Conservation (phyloP, 1,140 invertebrate genomes). For the Oncopodura yosiiana region DNA sequence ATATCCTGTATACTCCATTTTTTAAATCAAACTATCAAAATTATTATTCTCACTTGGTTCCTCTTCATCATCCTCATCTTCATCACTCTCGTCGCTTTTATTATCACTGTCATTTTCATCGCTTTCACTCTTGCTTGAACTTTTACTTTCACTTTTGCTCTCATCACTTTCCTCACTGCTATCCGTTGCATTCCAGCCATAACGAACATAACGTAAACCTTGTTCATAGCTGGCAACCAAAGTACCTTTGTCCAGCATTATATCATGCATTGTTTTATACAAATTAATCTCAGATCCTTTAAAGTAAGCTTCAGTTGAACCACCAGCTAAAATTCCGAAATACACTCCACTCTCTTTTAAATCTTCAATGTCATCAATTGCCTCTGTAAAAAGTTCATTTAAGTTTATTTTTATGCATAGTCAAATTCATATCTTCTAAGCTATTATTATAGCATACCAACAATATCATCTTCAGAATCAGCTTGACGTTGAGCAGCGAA, state of each 20-base stretch:
- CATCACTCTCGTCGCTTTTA: too few species aligned
- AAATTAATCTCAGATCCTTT: conserved; percentile 80
- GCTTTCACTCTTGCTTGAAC: not conserved
- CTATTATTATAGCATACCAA: too few species aligned
- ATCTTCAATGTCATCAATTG: conserved; percentile 84
- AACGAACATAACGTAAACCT: conserved; percentile 64
- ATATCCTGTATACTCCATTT: not conserved
- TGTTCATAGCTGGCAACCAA: conserved; percentile 72
- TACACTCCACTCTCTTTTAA: conserved; percentile 73
- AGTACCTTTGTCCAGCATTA: conserved; percentile 75
- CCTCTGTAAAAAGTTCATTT: not conserved
- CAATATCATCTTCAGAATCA: conserved; percentile 19
- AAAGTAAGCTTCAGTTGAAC: conserved; percentile 87
- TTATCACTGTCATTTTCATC: not conserved
- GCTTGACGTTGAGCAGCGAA: conserved; percentile 77
- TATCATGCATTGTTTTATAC: conserved; percentile 90
- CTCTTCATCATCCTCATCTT: too few species aligned
- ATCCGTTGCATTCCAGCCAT: not conserved
- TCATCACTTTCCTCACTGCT: not conserved
- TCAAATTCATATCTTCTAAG: too few species aligned
- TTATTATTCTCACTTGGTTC: too few species aligned
- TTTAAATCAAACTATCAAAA: not conserved
- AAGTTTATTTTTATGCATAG: too few species aligned
- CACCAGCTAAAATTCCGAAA: conserved; percentile 75
- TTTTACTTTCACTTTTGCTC: not conserved